Percentiles rank a stretch among this genome's conserved stretches.
These are phyloP conservation scores for Chrysogorgia sp. DNA, from an alignment of 92 coral and sea anemone genomes.

Conservation along the genomic window DNA sequence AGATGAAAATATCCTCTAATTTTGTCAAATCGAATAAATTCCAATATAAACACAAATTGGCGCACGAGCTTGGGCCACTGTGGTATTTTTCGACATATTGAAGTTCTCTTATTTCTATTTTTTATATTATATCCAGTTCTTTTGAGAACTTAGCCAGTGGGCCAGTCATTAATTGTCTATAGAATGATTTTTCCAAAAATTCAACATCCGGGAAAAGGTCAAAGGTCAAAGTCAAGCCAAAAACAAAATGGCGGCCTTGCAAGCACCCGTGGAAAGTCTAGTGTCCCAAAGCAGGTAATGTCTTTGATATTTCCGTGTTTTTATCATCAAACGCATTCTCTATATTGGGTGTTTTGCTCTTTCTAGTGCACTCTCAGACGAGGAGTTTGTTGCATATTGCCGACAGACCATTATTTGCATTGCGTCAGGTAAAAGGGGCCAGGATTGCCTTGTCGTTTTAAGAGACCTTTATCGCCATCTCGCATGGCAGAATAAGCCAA, in stretches of 20 bases:
- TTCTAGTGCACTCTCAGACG: slow-evolving; percentile 25
- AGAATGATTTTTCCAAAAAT: too few species aligned
- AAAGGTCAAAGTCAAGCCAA: too few species aligned
- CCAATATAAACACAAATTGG: too few species aligned
- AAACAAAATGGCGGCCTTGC: slow-evolving; percentile 23
- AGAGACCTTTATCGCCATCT: slow-evolving; percentile 38
- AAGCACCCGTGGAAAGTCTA: slow-evolving; percentile 13
- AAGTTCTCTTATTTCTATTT: too few species aligned
- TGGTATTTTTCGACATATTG: too few species aligned
- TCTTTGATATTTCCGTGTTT: not conserved
- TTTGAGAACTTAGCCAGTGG: too few species aligned
- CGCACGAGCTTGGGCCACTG: too few species aligned
- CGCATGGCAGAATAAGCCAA: slow-evolving; percentile 3
- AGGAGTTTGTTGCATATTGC: slow-evolving; percentile 23
- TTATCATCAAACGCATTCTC: not conserved
- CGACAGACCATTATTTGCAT: slow-evolving; percentile 1
- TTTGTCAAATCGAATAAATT: too few species aligned
- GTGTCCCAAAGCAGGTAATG: slow-evolving; percentile 23
- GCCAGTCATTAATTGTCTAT: too few species aligned
- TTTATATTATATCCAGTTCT: too few species aligned
- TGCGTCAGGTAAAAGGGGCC: slow-evolving; percentile 16
- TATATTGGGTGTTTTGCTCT: not conserved
- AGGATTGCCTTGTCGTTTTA: slow-evolving; percentile 14
- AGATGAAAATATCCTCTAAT: too few species aligned
- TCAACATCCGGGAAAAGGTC: not conserved